Base-by-base conservation (phyloP, 2,113 vertebrate genomes). In the Gymnocephalus cernua region DNA sequence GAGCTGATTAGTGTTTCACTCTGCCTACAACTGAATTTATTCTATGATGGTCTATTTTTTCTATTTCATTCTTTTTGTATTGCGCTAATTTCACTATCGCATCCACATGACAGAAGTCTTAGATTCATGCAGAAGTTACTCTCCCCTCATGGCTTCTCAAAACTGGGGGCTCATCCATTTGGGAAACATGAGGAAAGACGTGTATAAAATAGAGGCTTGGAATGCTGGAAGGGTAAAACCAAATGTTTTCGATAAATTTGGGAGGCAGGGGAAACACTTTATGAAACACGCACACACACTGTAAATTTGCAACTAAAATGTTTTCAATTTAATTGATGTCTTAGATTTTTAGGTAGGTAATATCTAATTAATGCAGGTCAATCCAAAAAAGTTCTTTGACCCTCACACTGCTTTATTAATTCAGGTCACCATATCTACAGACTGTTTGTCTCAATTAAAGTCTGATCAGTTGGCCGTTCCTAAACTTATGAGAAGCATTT, bases 1-100 rank as follows among this genome's bases (percentile, higher is more conserved):
- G 44, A 73, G 68, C 63, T 78, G 73, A 89, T 86, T 74, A 84
- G 62, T 19, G 11, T 64, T 84, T 77, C 74, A 57, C 32, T 76
- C 58, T 29, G 64, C 67, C 27, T 51, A 58, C 80, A 80, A 56
- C 56, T 29, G 27, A 68, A 77, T 73, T 62, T 73, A 83, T 84
- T 79, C 63, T 72, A 19, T 63, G 57, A 73, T 70, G 63, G 0
- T 53, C 32, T 79, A n/a, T n/a, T n/a, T n/a, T n/a, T n/a, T n/a
- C n/a, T 81, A 69, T 78, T 72, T 63, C 10, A 48, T 78, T 58
- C 3, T 68, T 73, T 53, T 6, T 1, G 19, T 19, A 6, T 79
- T 13, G 23, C 10, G 27, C 35, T 59, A 41, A 70, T 73, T 82
- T 70, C 35, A 32, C 27, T 1, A 4, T 23, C 9, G 1, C 14